Evolutionary conservation across 2,888 invertebrate genomes (phyloP).

Genomic region (Hofmannophila pseudospretella): DNA sequence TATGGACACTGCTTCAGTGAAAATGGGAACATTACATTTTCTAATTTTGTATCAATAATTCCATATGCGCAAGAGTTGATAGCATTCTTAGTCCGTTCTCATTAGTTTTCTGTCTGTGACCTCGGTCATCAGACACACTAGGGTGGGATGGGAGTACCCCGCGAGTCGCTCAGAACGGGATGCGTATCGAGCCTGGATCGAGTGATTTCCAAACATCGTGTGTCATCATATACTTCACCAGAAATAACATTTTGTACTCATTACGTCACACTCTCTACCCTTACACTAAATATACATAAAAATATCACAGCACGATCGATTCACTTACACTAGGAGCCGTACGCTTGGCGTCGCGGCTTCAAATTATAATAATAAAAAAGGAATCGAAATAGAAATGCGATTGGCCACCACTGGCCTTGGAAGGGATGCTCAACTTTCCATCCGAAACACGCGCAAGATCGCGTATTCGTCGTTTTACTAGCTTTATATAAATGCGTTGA

Average conservation of each 20-base stretch:
- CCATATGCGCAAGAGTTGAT: constrained; percentile 16
- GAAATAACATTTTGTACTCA: constrained; percentile 67
- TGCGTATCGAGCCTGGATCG: constrained; percentile 13
- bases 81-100: constrained; percentile 8
- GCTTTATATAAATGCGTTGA: no score
- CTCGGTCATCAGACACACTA: background rate
- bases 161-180: constrained; percentile 12
- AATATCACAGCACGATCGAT: constrained; percentile 79
- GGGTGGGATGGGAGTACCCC: no score
- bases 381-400: constrained; percentile 69
- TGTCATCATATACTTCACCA: constrained; percentile 31
- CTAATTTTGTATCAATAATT: constrained; percentile 13
- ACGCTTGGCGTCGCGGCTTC: constrained; percentile 60
- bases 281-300: constrained; percentile 74
- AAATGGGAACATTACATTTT: constrained; percentile 8
- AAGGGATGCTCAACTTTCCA: background rate
- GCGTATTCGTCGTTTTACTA: no score
- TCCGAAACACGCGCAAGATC: no score
- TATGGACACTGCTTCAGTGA: constrained; percentile 14
- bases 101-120: background rate
- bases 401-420: constrained; percentile 34
- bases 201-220: constrained; percentile 16
- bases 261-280: constrained; percentile 56
- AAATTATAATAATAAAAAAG: constrained; percentile 50
- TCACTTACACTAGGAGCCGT: constrained; percentile 67